Base-by-base conservation (phyloP, 2,113 vertebrate genomes). In the Pterocles burchelli region DNA sequence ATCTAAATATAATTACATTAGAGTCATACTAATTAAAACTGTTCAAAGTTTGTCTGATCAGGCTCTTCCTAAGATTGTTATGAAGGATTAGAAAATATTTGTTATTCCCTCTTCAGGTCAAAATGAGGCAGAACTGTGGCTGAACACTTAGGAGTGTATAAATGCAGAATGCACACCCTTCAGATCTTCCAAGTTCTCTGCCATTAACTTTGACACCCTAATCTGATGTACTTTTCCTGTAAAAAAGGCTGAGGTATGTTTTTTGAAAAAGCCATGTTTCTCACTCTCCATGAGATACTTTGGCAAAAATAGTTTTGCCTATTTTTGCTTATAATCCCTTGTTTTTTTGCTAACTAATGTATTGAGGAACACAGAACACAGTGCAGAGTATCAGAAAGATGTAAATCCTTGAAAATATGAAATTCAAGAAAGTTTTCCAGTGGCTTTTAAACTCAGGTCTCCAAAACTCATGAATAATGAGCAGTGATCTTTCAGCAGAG, bases 21-120 rank as follows among this genome's bases (percentile, higher is more conserved):
- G 77, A 95, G 24, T 93, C 72, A 46, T 65, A 52, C 92, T 93
- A 76, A 96, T 94, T 92, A 93, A 90, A 90, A 80, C 51, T 94
- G 24, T 66, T 55, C 36, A 66, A 75, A 68, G 22, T 51, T 79
- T 75, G 33, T 26, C 57, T 96, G 73, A 94, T 93, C 31, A 89
- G 17, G 14, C 49, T 88, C 58, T 79, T 80, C 34, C n/a, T 68
- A 72, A 80, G 28, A 18, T 90, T 80, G n/a, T 57, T 70, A 29
- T 89, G 38, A 93, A 93, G 90, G 6, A 70, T 41, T 46, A 85
- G 25, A 79, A 95, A 89, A 77, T 83, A 82, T 34, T 75, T 81
- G 17, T 86, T 96, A 48, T 51, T 74, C 12, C 9, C 6, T 54
- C 43, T 85, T 79, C 14, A 68, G 8, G 43, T 38, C 26, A 73